These are phyloP conservation scores for Homarus gammarus DNA, from an alignment of 2,888 invertebrate species.

Conservation along the genomic window DNA sequence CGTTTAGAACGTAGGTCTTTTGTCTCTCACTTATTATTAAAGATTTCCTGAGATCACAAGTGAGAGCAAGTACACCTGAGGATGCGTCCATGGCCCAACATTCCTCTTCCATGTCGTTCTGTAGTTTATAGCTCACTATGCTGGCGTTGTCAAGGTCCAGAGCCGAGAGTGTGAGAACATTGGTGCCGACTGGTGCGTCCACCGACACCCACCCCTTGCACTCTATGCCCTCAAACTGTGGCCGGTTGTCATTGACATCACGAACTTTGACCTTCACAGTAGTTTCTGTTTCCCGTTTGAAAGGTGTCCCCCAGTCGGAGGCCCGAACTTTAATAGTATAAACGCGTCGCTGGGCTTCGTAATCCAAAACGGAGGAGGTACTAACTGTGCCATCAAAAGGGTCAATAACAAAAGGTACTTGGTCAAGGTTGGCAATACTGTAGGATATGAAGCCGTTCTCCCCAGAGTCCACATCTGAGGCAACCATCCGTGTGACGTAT, in stretches of 20 bases:
- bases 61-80: slow-evolving; percentile 90
- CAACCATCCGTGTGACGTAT: slow-evolving; percentile 89
- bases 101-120: slow-evolving; percentile 92
- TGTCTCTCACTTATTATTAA: not conserved
- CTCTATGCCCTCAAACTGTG: slow-evolving; percentile 85
- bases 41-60: slow-evolving; percentile 86
- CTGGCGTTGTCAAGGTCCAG: slow-evolving; percentile 95
- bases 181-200: slow-evolving; percentile 87
- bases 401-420: slow-evolving; percentile 95
- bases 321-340: slow-evolving; percentile 91
- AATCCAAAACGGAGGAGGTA: slow-evolving; percentile 91
- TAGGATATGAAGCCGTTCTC: slow-evolving; percentile 98
- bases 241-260: slow-evolving; percentile 95
- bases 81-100: slow-evolving; percentile 91
- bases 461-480: slow-evolving; percentile 93
- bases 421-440: slow-evolving; percentile 88
- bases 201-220: slow-evolving; percentile 91
- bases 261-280: slow-evolving; percentile 89
- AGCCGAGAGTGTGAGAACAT: slow-evolving; percentile 92
- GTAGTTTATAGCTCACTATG: slow-evolving; percentile 91
- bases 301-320: slow-evolving; percentile 96
- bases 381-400: slow-evolving; percentile 93
- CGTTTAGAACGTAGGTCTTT: slow-evolving; percentile 80
- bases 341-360: slow-evolving; percentile 91
- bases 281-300: slow-evolving; percentile 93